Conservation (phyloP, 2,113 vertebrate species). For the Prietella phreatophila region DNA sequence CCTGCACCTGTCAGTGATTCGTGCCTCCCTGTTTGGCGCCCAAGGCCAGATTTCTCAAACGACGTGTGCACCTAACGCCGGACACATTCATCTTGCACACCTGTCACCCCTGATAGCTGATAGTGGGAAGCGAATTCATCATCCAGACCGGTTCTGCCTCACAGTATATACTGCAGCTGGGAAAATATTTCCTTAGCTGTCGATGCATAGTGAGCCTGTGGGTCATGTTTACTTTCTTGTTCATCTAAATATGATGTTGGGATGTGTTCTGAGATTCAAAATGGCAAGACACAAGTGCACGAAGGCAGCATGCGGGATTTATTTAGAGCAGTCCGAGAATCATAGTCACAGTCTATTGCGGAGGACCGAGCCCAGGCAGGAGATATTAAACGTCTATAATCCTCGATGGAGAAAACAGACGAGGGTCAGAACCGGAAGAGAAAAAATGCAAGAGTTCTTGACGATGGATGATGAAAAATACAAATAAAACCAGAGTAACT, state of each 20-base stretch:
- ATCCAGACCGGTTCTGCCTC: conserved; percentile 55
- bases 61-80: conserved; percentile 60
- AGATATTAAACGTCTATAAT: neutral
- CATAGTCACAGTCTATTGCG: neutral
- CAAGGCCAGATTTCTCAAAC: conserved; percentile 63
- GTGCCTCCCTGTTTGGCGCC: conserved; percentile 63
- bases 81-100: conserved; percentile 66
- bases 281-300: no score
- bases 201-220: neutral
- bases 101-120: conserved; percentile 66
- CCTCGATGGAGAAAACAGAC: neutral
- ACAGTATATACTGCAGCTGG: conserved; percentile 38
- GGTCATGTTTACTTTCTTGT: neutral
- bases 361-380: neutral
- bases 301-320: neutral
- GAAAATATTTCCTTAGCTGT: conserved; percentile 48
- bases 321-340: neutral
- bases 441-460: neutral
- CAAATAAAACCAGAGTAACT: neutral
- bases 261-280: neutral
- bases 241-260: neutral
- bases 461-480: neutral
- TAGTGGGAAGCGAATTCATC: conserved; percentile 56
- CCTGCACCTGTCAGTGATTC: conserved; percentile 64
- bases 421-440: neutral